Base-by-base conservation (phyloP, 2,888 invertebrate species). In the Adineta ricciae region DNA sequence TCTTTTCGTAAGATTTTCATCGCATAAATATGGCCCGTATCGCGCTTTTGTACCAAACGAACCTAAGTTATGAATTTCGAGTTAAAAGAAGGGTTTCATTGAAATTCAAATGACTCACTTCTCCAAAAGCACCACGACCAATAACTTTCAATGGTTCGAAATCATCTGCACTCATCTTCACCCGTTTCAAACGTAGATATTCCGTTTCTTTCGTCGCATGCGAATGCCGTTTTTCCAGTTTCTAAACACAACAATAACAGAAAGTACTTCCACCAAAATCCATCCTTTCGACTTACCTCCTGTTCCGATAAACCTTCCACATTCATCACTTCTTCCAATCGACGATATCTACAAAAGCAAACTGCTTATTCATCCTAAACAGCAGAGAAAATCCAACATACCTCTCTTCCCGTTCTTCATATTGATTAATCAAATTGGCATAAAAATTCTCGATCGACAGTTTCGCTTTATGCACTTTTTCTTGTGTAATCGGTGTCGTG, bases 1-100 rank as follows among this genome's bases (percentile, higher is more conserved):
- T 96, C 95, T 91, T 99, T 99, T 87, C 97, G 93, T 86, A 99
- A 93, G 89, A 99, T 99, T 92, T 99, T 99, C 99, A 99, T 99
- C 64, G 99, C 99, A 91, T 98, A 99, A 84, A 99, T 96, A 91
- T 99, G 98, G 7, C 99, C 99, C 2, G 98, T 99, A 91, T 99
- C 99, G 91, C 96, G 96, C 92, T 99, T 99, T 92, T 99, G 99
- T 85, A 98, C 99, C 86, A 99, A 92, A 87, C 99, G 94, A 86
- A 98, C 98, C 73, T 78, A 2, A 78, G 24, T 19, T 78, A 38
- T 36, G 38, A 8, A 36, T n/a, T 41, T n/a, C n/a, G 21, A 78
- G 16, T 38, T 27, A 24, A 41, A 11, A 21, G 16, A 78, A n/a
- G n/a, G n/a, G 1, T 41, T 21, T 38, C 8, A 14, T 27, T 9